phyloP scores from a whole-genome alignment of 1,140 invertebrate species.

The Polyergus mexicanus region DNA sequence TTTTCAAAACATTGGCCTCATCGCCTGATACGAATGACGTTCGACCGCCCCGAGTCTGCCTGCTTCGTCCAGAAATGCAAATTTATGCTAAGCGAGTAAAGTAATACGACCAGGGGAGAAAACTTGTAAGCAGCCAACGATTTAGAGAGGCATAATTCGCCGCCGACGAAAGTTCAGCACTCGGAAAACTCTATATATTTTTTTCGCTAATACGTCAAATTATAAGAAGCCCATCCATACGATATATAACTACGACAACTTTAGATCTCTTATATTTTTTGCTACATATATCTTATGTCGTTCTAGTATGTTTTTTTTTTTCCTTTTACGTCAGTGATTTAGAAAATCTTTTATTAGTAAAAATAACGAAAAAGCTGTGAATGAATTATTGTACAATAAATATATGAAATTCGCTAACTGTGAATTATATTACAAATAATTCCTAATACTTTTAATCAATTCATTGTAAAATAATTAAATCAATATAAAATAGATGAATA shows the following conservation, averaged over 20 bases:
- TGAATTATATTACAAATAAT: neutral
- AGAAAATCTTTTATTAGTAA: neutral
- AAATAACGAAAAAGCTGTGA: neutral
- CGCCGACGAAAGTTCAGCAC: slow-evolving; percentile 60
- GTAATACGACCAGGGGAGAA: slow-evolving; percentile 47
- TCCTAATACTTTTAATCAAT: neutral
- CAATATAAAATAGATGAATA: neutral
- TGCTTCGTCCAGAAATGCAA: slow-evolving; percentile 63
- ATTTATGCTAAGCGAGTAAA: slow-evolving; percentile 73
- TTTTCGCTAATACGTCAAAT: slow-evolving; percentile 14
- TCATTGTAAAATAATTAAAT: slow-evolving; percentile 13
- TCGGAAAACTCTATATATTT: slow-evolving; percentile 1
- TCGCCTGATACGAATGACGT: slow-evolving; percentile 49
- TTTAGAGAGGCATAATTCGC: slow-evolving; percentile 66
- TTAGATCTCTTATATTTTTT: neutral
- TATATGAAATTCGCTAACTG: neutral
- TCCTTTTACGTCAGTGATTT: neutral
- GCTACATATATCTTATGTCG: too few species aligned
- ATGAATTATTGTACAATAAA: neutral
- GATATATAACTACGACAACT: neutral
- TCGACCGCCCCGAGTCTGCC: slow-evolving; percentile 36
- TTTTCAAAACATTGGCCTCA: slow-evolving; percentile 45
- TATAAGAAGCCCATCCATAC: neutral
- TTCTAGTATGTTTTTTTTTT: neutral
- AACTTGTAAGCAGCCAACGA: slow-evolving; percentile 57